Evolutionary conservation across 2,113 vertebrate genomes (phyloP), one percentile per base, ranked within the genome.

Genomic region (Morone saxatilis): DNA sequence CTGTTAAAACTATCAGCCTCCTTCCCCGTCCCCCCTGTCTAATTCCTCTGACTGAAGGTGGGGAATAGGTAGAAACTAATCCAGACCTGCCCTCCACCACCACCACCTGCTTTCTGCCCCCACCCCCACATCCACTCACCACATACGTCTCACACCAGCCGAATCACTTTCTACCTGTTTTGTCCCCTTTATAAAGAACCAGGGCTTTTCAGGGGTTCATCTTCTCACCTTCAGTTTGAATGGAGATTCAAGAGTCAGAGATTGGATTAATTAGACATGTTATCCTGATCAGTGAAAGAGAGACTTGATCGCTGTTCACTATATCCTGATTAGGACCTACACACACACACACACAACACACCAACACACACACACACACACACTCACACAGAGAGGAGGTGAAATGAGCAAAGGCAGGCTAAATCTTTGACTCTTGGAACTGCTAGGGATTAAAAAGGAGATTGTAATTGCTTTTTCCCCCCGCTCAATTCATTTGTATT

Each of bases 1-100:
- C 94, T 95, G 94, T 96, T 95, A 96, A 96, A 96, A 96, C 94
- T 95, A 96, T 95, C 95, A 95, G 91, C 88, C 92, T 87, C 88
- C 90, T 82, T 88, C 91, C 92, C 89, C 89, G 20, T 76, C 75
- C 82, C 48, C 85, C 50, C 82, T 61, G 78, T 91, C 88, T 96
- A 95, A 96, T 96, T 95, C 95, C 94, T 95, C 94, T 88, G 93
- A 93, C 94, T 93, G 91, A 94, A 94, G 94, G 94, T 93, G 92
- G 93, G 92, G 91, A 95, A 96, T 95, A 95, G 93, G 90, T 93
- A 94, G 76, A 87, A 63, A 85, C 85, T 92, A 92, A 94, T 94
- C 89, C 87, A 90, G 62, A 83, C 76, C 73, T 84, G 68, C 83
- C 68, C 70, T 71, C 71, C 74, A 14, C 67, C 87, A 10, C 69